Conservation (phyloP, 2,888 invertebrate genomes). For the Cheilosia vulpina region DNA sequence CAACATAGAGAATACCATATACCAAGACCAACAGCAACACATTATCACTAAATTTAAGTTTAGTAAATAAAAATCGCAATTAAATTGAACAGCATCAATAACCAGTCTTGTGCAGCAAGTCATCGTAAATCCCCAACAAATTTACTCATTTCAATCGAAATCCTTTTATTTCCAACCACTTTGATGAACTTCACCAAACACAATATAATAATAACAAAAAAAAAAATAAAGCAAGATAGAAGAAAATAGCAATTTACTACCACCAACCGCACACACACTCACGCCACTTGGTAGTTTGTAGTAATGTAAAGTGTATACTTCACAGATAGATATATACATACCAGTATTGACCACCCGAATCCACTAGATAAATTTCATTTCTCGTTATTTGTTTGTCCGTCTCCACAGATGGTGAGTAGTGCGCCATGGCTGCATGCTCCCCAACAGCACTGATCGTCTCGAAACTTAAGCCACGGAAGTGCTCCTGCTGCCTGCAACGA, state of each 20-base stretch:
- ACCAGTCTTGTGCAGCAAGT: neutral
- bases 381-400: constrained; percentile 87
- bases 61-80: neutral
- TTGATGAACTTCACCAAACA: constrained; percentile 9
- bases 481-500: constrained; percentile 86
- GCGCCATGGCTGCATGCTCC: constrained; percentile 94
- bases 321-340: constrained; percentile 75
- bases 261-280: constrained; percentile 4
- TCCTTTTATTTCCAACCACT: constrained; percentile 38
- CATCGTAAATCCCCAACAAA: constrained; percentile 6
- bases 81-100: neutral
- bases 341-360: constrained; percentile 92
- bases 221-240: neutral
- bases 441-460: constrained; percentile 94
- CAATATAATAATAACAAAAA: constrained; percentile 9
- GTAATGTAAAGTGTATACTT: neutral
- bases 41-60: too few species aligned
- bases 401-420: constrained; percentile 88
- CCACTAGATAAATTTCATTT: constrained; percentile 92
- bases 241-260: constrained; percentile 31
- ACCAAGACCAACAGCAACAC: too few species aligned
- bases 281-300: constrained; percentile 1
- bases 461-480: constrained; percentile 93
- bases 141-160: constrained; percentile 43
- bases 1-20: too few species aligned